Evolutionary conservation across 2,888 invertebrate genomes (phyloP).

Genomic region (Nebria salina): DNA sequence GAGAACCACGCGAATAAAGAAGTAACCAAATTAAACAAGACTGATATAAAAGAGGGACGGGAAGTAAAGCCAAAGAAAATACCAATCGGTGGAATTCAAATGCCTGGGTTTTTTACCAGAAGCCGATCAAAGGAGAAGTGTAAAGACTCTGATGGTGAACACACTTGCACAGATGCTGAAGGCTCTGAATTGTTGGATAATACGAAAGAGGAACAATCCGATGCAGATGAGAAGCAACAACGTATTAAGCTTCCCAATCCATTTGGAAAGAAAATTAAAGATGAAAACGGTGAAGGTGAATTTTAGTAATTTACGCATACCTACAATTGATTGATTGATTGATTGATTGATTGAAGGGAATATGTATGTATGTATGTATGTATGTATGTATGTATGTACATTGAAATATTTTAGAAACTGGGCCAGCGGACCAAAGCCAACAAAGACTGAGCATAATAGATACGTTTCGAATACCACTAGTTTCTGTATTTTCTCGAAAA

Average conservation of each 20-base stretch:
- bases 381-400: no score
- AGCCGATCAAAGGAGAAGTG: constrained; percentile 78
- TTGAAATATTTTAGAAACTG: constrained; percentile 54
- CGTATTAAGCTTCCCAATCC: constrained; percentile 66
- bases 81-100: constrained; percentile 87
- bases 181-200: constrained; percentile 58
- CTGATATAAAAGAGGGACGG: constrained; percentile 73
- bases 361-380: no score
- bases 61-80: constrained; percentile 84
- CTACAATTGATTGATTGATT: no score
- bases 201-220: constrained; percentile 53
- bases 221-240: constrained; percentile 57
- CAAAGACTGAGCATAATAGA: constrained; percentile 64
- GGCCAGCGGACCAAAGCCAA: constrained; percentile 55
- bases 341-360: no score
- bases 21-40: constrained; percentile 66
- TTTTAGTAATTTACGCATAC: neutral
- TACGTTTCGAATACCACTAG: constrained; percentile 72
- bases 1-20: constrained; percentile 64
- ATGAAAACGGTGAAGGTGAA: constrained; percentile 51
- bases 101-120: constrained; percentile 85
- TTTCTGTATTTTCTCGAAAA: constrained; percentile 65
- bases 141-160: constrained; percentile 65
- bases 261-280: constrained; percentile 64
- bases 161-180: constrained; percentile 61